These are phyloP conservation scores for Antechinus flavipes DNA, from an alignment of 2,113 vertebrate genomes.

Conservation along the genomic window DNA sequence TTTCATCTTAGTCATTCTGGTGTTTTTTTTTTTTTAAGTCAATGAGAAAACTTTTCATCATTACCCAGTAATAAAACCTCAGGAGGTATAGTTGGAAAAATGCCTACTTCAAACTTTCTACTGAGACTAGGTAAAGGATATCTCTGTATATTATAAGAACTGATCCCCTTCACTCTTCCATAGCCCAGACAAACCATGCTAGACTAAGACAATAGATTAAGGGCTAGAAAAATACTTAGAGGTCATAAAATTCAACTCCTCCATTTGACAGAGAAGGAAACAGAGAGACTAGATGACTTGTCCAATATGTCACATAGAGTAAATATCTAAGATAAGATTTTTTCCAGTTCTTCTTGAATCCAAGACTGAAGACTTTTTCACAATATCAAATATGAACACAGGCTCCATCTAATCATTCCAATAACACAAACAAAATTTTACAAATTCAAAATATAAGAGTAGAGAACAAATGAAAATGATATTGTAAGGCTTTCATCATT, in stretches of 20 bases:
- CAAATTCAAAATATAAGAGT: background rate
- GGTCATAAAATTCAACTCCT: background rate
- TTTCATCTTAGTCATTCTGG: background rate
- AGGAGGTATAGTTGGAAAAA: background rate
- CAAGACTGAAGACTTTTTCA: background rate
- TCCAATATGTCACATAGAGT: background rate
- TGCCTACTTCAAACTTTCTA: background rate
- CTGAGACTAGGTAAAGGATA: background rate
- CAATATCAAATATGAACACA: background rate
- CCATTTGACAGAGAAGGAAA: background rate
- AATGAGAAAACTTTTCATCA: background rate
- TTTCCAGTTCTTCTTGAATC: background rate
- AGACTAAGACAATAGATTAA: background rate
- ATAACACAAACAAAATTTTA: background rate
- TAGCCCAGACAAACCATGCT: background rate
- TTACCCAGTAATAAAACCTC: background rate
- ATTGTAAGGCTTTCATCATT: background rate
- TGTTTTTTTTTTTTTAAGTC: background rate
- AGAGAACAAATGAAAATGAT: background rate
- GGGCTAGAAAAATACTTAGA: background rate
- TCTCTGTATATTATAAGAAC: background rate
- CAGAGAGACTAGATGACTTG: background rate
- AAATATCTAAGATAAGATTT: background rate
- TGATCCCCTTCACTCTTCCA: background rate
- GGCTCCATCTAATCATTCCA: background rate